phyloP scores from a whole-genome alignment of 2,113 vertebrate genomes.

The Ancistrus triradiatus region DNA sequence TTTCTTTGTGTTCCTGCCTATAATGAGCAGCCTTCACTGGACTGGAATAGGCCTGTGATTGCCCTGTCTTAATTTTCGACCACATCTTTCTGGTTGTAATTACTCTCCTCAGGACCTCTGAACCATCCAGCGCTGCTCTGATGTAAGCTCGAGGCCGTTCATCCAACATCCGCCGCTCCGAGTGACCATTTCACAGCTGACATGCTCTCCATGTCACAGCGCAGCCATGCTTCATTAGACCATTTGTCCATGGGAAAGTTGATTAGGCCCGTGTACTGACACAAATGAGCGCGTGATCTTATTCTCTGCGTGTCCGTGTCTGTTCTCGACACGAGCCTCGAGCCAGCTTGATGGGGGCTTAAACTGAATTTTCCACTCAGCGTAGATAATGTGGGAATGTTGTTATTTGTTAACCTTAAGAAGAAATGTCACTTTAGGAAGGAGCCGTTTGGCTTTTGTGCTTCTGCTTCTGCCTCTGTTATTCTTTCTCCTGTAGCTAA shows the following conservation, averaged over 20 bases:
- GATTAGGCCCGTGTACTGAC: constrained; percentile 47
- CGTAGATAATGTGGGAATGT: neutral
- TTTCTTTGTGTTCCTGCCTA: too few species aligned
- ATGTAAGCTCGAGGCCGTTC: constrained; percentile 37
- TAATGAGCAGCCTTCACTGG: too few species aligned
- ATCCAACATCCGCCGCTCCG: constrained; percentile 40
- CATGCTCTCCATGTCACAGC: constrained; percentile 33
- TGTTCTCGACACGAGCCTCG: neutral
- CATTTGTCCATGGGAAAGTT: constrained; percentile 40
- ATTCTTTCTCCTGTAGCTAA: too few species aligned
- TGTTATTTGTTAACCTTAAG: too few species aligned
- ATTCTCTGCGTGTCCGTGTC: constrained; percentile 32
- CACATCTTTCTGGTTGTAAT: constrained; percentile 18
- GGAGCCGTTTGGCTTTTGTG: too few species aligned
- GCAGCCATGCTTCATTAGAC: constrained; percentile 35
- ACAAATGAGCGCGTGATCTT: constrained; percentile 47
- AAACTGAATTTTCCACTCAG: neutral
- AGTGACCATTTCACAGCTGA: constrained; percentile 46
- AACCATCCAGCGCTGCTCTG: constrained; percentile 14
- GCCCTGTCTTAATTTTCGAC: constrained; percentile 15
- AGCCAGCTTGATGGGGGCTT: neutral
- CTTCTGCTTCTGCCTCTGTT: too few species aligned
- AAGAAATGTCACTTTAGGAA: too few species aligned
- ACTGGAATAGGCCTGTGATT: too few species aligned
- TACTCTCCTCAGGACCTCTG: constrained; percentile 11